Base-by-base conservation (phyloP, 2,888 invertebrate species). In the Thera britannica region DNA sequence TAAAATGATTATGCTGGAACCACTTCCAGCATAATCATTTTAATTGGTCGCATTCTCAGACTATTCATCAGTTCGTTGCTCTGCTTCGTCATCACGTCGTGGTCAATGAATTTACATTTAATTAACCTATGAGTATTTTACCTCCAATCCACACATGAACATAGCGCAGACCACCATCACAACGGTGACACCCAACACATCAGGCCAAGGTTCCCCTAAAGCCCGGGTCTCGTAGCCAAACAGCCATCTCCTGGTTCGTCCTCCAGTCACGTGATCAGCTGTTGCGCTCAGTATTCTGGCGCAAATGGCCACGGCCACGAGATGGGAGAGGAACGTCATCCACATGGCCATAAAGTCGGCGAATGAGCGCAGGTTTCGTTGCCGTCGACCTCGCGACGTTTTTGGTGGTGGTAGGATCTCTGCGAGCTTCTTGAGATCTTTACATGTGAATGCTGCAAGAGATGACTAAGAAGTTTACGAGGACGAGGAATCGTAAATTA, bases 91-190 rank as follows among this genome's bases (percentile, higher is more conserved):
- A 64, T 55, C 38, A 56, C 38, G n/a, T 6, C 2, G 34, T 52
- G 34, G 34, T 52, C 44, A 46, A 36, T 46, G 41, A 58, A 58
- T 2, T 9, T 46, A 46, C 44, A 41, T 7, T 41, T 4, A 41
- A 7, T 49, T 49, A 7, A 49, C 1, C 1, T 12, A 12, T 1
- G 52, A 66, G 65, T 1, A 23, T 23, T 64, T 64, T 68, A 75
- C 75, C 91, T 95, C 95, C 49, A 95, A 83, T 48, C 95, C 95
- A 76, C 95, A 92, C 95, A 95, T 95, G 76, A 95, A 95, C 88
- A 95, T 92, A 49, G 94, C 93, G 49, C 95, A 95, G 2, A 95
- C 94, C 0, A 95, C 94, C 79, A 95, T 92, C 6, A 95, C 94
- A 38, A 95, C 95, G 0, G 95, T 95, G 2, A 95, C 95, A 4